Base-by-base conservation (phyloP, 2,888 invertebrate species). In the Horisme vitalbata region DNA sequence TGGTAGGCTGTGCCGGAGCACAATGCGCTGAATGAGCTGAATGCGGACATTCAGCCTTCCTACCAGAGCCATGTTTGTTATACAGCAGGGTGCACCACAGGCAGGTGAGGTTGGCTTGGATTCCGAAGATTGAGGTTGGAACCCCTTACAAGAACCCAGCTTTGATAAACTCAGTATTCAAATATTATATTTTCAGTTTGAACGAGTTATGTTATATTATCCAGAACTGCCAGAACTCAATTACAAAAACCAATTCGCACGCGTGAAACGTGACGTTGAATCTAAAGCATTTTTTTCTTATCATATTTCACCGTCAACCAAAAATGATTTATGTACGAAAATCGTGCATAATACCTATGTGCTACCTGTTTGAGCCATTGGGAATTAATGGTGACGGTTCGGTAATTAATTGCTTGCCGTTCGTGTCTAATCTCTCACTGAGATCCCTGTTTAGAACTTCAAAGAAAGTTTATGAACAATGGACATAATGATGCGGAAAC, bases 341-440 rank as follows among this genome's bases (percentile, higher is more conserved):
- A 20, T 35, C 34, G 39, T 48, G 39, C 44, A 41, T 41, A 46
- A 45, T 48, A 34, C 43, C 44, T 56, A 52, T 60, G 56, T 52
- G 45, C 44, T 52, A 46, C 57, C 56, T 63, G 58, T 60, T 61
- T 53, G 57, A 63, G 55, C 63, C 63, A 71, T 65, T 53, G 62
- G 59, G 61, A 65, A 77, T 76, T 78, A 72, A 78, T 75, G 60
- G 55, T 51, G 61, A 61, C 61, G 61, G 57, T 62, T 56, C 55
- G 44, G 48, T 73, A 73, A 81, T 79, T 78, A 75, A 80, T 78
- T 65, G 61, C 65, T 57, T 58, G 57, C 55, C 64, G 39, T 18
- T 35, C 34, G 38, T 59, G 52, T 60, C 57, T 47, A 61, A 66
- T 68, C 63, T 68, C 55, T 66, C 60, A 60, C 61, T 56, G 41